Evolutionary conservation across 2,888 invertebrate genomes (phyloP).

Genomic region (Alloscopus bannaensis): DNA sequence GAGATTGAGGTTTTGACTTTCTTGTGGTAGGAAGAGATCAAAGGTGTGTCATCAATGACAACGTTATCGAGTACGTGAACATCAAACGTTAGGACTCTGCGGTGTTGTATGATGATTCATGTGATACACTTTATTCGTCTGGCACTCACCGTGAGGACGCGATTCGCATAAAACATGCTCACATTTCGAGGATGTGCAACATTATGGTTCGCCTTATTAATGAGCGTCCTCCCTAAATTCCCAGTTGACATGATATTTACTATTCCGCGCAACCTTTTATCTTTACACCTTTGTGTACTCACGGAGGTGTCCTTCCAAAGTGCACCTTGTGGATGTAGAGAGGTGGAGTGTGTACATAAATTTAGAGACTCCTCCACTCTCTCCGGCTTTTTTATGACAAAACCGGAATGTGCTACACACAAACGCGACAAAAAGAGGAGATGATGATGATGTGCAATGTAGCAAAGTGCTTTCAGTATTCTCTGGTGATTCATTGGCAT

Average conservation of each 20-base stretch:
- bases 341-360: too few relatives aligned
- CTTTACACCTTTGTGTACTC: neutral
- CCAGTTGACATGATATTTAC: conserved; percentile 42
- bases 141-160: too few relatives aligned
- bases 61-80: too few relatives aligned
- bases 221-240: conserved; percentile 24
- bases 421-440: neutral
- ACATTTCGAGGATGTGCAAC: neutral
- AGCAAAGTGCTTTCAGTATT: neutral
- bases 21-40: too few relatives aligned
- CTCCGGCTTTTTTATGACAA: too few relatives aligned
- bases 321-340: neutral
- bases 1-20: too few relatives aligned
- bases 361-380: too few relatives aligned
- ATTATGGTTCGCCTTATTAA: conserved; percentile 14
- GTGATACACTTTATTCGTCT: neutral
- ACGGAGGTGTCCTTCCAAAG: neutral
- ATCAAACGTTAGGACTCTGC: neutral
- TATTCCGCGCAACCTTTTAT: conserved; percentile 6
- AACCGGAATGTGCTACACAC: neutral
- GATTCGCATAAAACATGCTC: neutral
- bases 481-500: conserved; percentile 26
- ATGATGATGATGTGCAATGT: neutral
- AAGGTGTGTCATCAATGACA: too few relatives aligned
- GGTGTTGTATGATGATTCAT: neutral